These are phyloP conservation scores for Cladopsammia gracilis DNA, from an alignment of 64 coral and sea anemone genomes.

Conservation along the genomic window DNA sequence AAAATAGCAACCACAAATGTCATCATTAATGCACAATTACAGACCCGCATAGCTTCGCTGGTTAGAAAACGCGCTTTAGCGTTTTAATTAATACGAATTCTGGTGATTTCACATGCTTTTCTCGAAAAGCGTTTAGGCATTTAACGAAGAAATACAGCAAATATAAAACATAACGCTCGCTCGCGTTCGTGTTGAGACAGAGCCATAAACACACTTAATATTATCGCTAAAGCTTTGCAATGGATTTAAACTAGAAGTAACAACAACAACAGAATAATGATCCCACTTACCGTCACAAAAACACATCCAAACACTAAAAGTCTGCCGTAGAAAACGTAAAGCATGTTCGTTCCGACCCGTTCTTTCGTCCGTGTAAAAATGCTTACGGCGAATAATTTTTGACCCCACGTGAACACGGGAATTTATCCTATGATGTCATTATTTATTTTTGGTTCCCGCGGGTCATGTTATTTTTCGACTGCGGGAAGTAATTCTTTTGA, in stretches of 20 bases:
- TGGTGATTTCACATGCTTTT: too few relatives aligned
- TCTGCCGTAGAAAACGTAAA: not conserved
- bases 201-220: not conserved
- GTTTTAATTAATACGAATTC: not conserved
- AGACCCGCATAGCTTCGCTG: not conserved
- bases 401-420: slow-evolving; percentile 48
- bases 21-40: not conserved
- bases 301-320: not conserved
- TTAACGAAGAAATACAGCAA: not conserved
- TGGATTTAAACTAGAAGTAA: not conserved
- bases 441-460: slow-evolving; percentile 17
- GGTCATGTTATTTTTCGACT: not conserved
- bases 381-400: not conserved
- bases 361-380: not conserved
- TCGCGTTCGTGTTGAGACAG: not conserved
- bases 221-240: too few relatives aligned
- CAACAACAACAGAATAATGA: not conserved
- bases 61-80: not conserved
- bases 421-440: slow-evolving; percentile 37
- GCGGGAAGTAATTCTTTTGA: too few relatives aligned
- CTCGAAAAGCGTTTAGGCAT: too few relatives aligned
- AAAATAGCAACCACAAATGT: not conserved
- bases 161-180: not conserved
- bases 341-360: not conserved
- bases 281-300: slow-evolving; percentile 12